phyloP scores from a whole-genome alignment of 2,113 vertebrate species.

The Coptodon rendalli region DNA sequence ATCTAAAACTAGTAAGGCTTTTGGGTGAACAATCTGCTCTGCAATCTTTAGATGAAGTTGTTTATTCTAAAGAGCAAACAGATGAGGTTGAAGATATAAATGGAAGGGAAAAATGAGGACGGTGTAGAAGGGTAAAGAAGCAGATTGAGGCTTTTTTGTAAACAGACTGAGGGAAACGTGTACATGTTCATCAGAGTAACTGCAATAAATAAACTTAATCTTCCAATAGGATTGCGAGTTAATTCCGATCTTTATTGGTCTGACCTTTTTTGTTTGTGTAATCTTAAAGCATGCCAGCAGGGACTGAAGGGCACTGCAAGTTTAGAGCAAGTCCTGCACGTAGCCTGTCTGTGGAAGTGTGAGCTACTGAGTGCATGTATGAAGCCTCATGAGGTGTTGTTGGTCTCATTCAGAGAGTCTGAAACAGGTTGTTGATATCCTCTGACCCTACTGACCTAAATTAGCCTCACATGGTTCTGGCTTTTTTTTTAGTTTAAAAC shows the following conservation, averaged over 20 bases:
- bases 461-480: neutral
- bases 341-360: neutral
- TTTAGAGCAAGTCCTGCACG: neutral
- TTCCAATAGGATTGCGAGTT: neutral
- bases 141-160: conserved; percentile 1
- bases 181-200: neutral
- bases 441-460: neutral
- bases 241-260: conserved; percentile 14
- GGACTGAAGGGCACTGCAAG: neutral
- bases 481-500: neutral
- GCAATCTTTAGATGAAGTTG: neutral
- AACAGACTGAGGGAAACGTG: neutral
- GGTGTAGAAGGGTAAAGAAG: neutral
- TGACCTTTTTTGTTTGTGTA: conserved; percentile 15
- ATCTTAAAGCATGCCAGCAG: neutral
- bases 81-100: neutral
- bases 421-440: neutral
- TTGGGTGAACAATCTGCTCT: neutral
- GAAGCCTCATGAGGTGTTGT: neutral
- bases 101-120: neutral
- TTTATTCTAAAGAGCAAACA: neutral
- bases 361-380: neutral
- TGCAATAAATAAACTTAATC: conserved; percentile 4
- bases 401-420: neutral
- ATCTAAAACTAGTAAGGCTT: neutral